Base-by-base conservation (phyloP, 2,113 vertebrate species). In the Cranoglanis bouderius region DNA sequence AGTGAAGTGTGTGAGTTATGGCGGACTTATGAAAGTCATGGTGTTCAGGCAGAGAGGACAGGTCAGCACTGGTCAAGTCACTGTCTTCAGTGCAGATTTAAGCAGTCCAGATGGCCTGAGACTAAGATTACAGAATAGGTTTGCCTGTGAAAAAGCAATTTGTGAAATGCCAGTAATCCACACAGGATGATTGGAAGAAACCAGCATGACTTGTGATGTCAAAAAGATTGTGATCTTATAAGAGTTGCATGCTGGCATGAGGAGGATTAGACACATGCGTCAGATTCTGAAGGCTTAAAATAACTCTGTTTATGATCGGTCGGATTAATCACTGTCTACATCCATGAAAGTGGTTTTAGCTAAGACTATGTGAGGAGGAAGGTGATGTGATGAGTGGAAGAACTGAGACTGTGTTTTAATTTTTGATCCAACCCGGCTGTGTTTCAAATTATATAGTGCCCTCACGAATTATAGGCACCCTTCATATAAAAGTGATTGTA, bases 71-170 rank as follows among this genome's bases (percentile, higher is more conserved):
- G 91, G 82, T 59, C 75, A 65, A 70, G 83, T 89, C 88, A 38
- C 90, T 61, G 87, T 74, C 78, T 81, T 75, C 82, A 43, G 51
- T 81, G 53, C 65, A 77, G 88, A 88, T 85, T 89, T 85, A 82
- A 88, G 90, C 19, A 82, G 87, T 90, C 93, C 95, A 95, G 94
- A 95, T 96, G 95, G 95, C 83, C 92, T 86, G 91, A 88, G 92
- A 91, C 93, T 12, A 87, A 94, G 95, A 95, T 95, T 95, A 94
- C 94, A 93, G 93, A 95, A 94, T 95, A 94, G 94, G 94, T 95
- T 95, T 95, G 93, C 93, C 93, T 95, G 92, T 87, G n/a, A 51
- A 72, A 96, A 96, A 96, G 94, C 95, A 95, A 95, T 96, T 95
- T 95, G 91, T 91, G 94, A 94, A 91, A 95, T 92, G 92, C 90